Evolutionary conservation across 2,888 invertebrate species (phyloP).

Genomic region (Rhamphomyia laevipes): DNA sequence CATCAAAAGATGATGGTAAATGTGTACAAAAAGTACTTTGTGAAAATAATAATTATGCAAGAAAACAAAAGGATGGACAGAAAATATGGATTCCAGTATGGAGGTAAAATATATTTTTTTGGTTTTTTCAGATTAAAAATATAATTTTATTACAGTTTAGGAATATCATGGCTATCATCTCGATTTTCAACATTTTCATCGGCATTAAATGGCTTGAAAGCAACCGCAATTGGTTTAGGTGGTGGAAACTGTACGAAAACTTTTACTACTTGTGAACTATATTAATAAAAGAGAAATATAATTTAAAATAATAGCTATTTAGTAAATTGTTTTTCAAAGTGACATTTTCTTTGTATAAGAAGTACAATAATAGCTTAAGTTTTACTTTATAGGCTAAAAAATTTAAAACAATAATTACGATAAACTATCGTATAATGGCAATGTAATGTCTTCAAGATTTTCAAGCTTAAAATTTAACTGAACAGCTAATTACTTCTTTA

Average conservation of each 20-base stretch:
- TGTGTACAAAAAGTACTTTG: slow-evolving; percentile 55
- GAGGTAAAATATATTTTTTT: slow-evolving; percentile 43
- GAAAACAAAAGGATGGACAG: slow-evolving; percentile 42
- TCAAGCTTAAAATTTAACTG: too few relatives aligned
- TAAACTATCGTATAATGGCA: too few relatives aligned
- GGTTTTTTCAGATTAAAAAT: background rate
- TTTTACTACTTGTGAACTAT: too few relatives aligned
- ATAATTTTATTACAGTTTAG: slow-evolving; percentile 45
- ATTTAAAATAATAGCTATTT: too few relatives aligned
- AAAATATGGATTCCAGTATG: slow-evolving; percentile 63
- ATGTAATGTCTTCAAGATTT: too few relatives aligned
- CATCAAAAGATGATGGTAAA: slow-evolving; percentile 41
- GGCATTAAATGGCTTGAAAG: slow-evolving; percentile 48
- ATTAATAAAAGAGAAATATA: too few relatives aligned
- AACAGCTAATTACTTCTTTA: too few relatives aligned
- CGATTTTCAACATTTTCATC: slow-evolving; percentile 31
- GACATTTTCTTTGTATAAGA: too few relatives aligned
- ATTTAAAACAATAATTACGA: too few relatives aligned
- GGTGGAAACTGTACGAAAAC: slow-evolving; percentile 46
- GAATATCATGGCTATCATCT: slow-evolving; percentile 64
- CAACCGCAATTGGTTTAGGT: slow-evolving; percentile 55
- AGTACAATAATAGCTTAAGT: too few relatives aligned
- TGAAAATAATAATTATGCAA: slow-evolving; percentile 52
- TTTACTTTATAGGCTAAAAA: too few relatives aligned
- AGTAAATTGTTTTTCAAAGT: too few relatives aligned